Conservation (phyloP, 2,113 vertebrate species). For the Hypanus sabinus region DNA sequence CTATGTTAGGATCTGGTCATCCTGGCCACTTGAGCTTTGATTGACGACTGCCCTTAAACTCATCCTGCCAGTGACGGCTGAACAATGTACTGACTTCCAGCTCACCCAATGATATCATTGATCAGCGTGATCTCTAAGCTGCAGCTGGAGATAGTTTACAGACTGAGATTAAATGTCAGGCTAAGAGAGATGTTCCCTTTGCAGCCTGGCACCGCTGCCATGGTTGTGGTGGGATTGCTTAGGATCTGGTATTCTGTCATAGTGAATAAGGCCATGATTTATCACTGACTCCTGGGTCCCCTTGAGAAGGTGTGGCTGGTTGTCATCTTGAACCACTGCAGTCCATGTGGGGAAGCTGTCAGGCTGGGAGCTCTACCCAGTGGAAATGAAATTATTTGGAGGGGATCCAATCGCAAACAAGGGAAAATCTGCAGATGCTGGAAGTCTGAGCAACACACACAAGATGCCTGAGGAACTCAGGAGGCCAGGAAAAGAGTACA, state of each 20-base stretch:
- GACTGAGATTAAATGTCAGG: conserved; percentile 33
- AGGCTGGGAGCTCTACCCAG: too few relatives aligned
- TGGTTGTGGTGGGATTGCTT: neutral
- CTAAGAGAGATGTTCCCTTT: neutral
- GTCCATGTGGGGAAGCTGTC: too few relatives aligned
- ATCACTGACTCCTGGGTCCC: too few relatives aligned
- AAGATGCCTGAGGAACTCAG: too few relatives aligned
- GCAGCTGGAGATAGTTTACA: conserved; percentile 6
- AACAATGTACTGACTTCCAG: neutral
- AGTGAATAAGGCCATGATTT: too few relatives aligned
- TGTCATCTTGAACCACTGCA: too few relatives aligned
- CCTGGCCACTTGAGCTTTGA: neutral
- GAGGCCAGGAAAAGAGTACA: too few relatives aligned
- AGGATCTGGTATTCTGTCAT: neutral
- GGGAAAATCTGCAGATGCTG: too few relatives aligned
- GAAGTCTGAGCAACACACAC: too few relatives aligned
- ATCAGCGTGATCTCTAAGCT: conserved; percentile 3
- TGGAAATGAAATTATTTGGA: too few relatives aligned
- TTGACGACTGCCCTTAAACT: neutral
- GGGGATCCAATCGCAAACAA: too few relatives aligned
- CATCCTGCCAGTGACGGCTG: neutral
- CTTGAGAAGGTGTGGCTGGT: too few relatives aligned
- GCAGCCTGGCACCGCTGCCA: neutral
- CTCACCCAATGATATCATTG: neutral
- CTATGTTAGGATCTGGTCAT: neutral